Percentiles rank a stretch among this genome's conserved stretches.
phyloP scores from a whole-genome alignment of 2,888 invertebrate species.

The Oeneis ivallda region DNA sequence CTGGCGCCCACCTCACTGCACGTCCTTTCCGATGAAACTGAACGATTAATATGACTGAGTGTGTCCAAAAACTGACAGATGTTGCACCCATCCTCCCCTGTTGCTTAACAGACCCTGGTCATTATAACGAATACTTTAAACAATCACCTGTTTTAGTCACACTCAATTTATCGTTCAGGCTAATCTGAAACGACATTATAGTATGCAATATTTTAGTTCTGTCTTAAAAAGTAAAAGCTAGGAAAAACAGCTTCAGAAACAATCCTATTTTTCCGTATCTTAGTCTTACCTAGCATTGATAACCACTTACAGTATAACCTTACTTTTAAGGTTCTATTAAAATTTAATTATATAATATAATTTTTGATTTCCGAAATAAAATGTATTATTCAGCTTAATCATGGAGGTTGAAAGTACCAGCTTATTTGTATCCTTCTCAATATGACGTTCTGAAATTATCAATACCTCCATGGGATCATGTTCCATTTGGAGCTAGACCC shows the following conservation, averaged over 20 bases:
- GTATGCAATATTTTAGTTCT: neutral
- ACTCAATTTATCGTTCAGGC: neutral
- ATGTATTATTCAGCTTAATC: too few relatives aligned
- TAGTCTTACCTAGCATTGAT: too few relatives aligned
- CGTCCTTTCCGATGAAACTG: neutral
- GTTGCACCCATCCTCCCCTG: neutral
- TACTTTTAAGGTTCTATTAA: too few relatives aligned
- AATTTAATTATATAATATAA: too few relatives aligned
- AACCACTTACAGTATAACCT: too few relatives aligned
- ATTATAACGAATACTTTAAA: neutral
- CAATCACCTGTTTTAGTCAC: neutral
- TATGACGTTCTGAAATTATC: neutral
- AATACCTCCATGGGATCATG: slow-evolving; percentile 20
- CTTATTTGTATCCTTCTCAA: neutral
- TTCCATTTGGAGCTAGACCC: slow-evolving; percentile 17
- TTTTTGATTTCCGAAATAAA: too few relatives aligned
- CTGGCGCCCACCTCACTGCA: neutral
- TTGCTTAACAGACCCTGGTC: neutral
- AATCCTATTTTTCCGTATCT: too few relatives aligned
- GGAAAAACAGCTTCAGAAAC: too few relatives aligned
- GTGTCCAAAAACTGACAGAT: neutral
- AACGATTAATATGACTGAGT: neutral
- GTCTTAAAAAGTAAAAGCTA: neutral
- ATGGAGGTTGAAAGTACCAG: too few relatives aligned
- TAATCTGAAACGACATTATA: neutral